Evolutionary conservation across 2,888 invertebrate species (phyloP), one percentile per base, ranked within the genome.

Genomic region (Andrena flavipes): DNA sequence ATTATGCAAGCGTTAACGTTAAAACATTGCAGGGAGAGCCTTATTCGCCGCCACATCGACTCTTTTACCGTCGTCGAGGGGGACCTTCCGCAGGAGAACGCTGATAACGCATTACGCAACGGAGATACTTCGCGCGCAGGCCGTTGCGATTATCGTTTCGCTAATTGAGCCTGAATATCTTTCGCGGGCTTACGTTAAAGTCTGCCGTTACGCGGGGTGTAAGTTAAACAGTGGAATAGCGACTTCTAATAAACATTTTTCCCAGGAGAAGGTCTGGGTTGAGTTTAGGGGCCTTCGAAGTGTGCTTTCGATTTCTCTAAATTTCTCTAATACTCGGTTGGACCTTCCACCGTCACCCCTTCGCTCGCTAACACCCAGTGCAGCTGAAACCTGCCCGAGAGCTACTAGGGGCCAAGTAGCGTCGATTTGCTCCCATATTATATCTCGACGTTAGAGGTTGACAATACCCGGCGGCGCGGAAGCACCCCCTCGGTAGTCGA

Each of bases 391-490:
- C 0, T 35, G 8, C 0, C 0, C 8, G 8, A 33, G 33, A 10
- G 1, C 35, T 2, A 35, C 13, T 1, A 4, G 42, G 42, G 42
- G 1, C 42, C 16, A 42, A 42, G 4, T 13, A 16, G 42, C 4
- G 16, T 5, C 16, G 16, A 42, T 16, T 16, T 1, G 42, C 2
- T 73, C 23, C 29, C 30, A n/a, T 79, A 65, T 48, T 51, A n/a
- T 74, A 48, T 26, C 30, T 16, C 8, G 29, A 33, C 54, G 30
- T 68, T 67, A 42, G 48, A 71, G 76, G 68, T 80, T 80, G 76
- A 82, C 80, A 80, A 62, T 75, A 63, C 54, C 69, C 64, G 71
- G 73, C 49, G 35, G 59, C 59, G 59, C 54, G 67, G 56, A 56
- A 68, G 35, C 20, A 13, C 2, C 48, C 20, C 56, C 48, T 67